A percentile compares a stretch with the other conserved stretches of the same genome.
Evolutionary conservation across 35 echinoderm and acorn worm species (phyloP).

Genomic region (Ophiothrix spiculata): DNA sequence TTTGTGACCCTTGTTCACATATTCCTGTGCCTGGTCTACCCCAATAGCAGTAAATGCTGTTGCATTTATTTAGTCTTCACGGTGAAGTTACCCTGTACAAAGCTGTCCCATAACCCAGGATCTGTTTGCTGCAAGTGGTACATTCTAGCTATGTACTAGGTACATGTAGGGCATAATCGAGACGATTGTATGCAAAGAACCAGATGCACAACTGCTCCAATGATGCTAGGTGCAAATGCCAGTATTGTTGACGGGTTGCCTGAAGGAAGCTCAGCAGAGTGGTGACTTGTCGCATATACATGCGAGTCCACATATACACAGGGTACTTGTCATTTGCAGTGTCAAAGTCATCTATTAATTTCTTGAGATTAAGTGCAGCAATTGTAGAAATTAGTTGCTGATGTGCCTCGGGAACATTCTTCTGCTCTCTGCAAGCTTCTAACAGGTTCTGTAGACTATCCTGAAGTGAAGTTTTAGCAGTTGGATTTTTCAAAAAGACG

Average conservation of each 20-base stretch:
- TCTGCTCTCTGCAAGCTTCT: too few relatives aligned
- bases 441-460: neutral
- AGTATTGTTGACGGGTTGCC: neutral
- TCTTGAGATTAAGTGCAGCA: neutral
- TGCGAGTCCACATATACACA: neutral
- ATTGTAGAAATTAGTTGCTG: neutral
- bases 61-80: neutral
- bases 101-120: neutral
- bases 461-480: neutral
- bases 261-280: neutral
- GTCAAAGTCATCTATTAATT: neutral
- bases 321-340: neutral
- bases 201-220: too few relatives aligned
- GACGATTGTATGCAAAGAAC: too few relatives aligned
- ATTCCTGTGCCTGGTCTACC: neutral
- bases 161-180: constrained; percentile 17
- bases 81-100: neutral
- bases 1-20: neutral
- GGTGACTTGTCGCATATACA: neutral
- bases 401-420: too few relatives aligned
- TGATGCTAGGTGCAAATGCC: neutral
- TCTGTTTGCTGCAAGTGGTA: too few relatives aligned
- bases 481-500: too few relatives aligned
- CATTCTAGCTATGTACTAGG: neutral
- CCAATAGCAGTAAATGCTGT: neutral